Conservation (phyloP, 2,113 vertebrate species). For the Gymnobelideus leadbeateri region DNA sequence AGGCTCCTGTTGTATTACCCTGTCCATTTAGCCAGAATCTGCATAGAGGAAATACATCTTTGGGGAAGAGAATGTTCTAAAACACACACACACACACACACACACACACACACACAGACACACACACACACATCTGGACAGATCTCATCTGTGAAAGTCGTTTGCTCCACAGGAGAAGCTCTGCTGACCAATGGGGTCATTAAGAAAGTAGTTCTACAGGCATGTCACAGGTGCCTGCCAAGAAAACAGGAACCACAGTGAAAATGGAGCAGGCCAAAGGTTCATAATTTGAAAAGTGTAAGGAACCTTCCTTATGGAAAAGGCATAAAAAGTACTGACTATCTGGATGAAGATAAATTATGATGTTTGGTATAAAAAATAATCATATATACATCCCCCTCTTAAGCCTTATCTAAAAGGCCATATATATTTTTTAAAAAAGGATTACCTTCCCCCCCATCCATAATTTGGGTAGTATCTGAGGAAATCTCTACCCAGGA, state of each 20-base stretch:
- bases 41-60: conserved; percentile 14
- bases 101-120: not conserved
- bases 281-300: conserved; percentile 13
- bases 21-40: conserved; percentile 7
- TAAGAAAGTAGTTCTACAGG: not conserved
- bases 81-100: not conserved
- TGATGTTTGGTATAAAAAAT: conserved; percentile 45
- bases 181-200: not conserved
- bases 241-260: not conserved
- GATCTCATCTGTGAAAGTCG: not conserved
- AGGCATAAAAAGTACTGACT: conserved; percentile 44
- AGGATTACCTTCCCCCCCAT: conserved; percentile 43
- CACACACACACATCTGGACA: not conserved
- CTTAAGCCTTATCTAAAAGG: conserved; percentile 62
- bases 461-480: conserved; percentile 36
- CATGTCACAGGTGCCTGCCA: not conserved
- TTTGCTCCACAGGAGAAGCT: conserved; percentile 4
- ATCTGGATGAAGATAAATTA: conserved; percentile 21
- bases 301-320: conserved; percentile 35
- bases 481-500: conserved; percentile 44
- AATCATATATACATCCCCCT: conserved; percentile 22
- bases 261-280: not conserved
- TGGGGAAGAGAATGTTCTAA: not conserved
- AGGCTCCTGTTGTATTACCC: conserved; percentile 10
- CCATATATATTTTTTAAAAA: conserved; percentile 51